A percentile compares a stretch with the other conserved stretches of the same genome.
These are phyloP conservation scores for Stramonita haemastoma DNA, from an alignment of 2,888 invertebrate genomes.

Conservation along the genomic window DNA sequence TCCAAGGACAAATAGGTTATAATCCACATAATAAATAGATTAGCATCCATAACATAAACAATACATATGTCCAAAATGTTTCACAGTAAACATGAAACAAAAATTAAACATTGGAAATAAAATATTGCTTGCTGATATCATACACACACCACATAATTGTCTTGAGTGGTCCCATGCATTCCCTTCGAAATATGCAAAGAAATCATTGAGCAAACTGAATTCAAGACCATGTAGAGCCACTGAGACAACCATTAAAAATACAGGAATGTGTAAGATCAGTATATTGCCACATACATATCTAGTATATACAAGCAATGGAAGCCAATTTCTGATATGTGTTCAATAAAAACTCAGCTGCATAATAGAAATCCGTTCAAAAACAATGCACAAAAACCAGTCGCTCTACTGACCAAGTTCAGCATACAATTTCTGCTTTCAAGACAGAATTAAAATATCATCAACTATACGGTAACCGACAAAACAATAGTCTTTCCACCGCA, in stretches of 20 bases:
- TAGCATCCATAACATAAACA: too few species aligned
- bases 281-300: slow-evolving; percentile 5
- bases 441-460: too few species aligned
- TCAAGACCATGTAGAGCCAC: neutral
- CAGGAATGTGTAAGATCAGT: neutral
- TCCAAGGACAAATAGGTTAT: too few species aligned
- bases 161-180: too few species aligned
- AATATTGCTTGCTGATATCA: neutral
- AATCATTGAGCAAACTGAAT: neutral
- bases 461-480: too few species aligned
- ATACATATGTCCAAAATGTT: neutral
- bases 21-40: too few species aligned
- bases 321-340: slow-evolving; percentile 11
- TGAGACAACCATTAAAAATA: neutral
- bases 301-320: neutral
- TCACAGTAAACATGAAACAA: neutral
- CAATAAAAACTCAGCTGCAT: neutral
- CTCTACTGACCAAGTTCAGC: too few species aligned
- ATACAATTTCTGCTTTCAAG: too few species aligned
- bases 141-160: neutral
- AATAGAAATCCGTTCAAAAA: too few species aligned
- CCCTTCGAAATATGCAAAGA: too few species aligned
- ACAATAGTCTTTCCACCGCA: too few species aligned
- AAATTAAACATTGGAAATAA: neutral
- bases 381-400: too few species aligned